Conservation (phyloP, 2,797 vertebrate species). For the Crocodylus rhombifer region DNA sequence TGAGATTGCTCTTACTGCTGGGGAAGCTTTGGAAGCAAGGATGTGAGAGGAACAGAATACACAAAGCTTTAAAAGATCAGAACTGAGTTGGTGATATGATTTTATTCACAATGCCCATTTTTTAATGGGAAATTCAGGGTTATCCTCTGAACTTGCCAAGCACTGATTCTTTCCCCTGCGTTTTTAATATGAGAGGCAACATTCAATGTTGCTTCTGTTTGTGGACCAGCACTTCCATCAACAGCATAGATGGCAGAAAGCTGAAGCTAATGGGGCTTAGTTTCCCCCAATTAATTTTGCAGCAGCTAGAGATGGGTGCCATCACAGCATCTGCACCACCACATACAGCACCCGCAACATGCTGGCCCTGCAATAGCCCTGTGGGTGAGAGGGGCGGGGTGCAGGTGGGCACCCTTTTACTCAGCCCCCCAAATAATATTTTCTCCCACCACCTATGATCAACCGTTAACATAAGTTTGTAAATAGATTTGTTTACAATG, state of each 20-base stretch:
- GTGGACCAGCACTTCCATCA: not conserved
- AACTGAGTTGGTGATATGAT: not conserved
- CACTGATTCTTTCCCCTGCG: not conserved
- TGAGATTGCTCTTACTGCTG: not conserved
- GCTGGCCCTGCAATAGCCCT: not conserved
- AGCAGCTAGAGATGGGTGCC: no score
- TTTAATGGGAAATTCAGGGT: not conserved
- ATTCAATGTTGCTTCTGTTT: not conserved
- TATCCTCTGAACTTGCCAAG: not conserved
- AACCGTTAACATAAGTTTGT: not conserved
- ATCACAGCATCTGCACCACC: no score
- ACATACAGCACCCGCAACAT: not conserved
- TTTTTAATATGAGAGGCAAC: not conserved
- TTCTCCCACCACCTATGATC: no score
- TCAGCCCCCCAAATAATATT: no score
- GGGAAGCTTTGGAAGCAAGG: not conserved
- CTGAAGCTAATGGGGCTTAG: no score
- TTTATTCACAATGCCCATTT: not conserved
- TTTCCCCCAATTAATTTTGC: no score
- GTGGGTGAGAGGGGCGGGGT: not conserved
- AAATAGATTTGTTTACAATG: not conserved
- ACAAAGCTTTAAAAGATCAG: not conserved
- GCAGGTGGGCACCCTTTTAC: no score
- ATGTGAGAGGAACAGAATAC: not conserved
- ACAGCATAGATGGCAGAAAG: not conserved